Evolutionary conservation across 2,888 invertebrate species (phyloP).

Genomic region (Eristalis tenax): DNA sequence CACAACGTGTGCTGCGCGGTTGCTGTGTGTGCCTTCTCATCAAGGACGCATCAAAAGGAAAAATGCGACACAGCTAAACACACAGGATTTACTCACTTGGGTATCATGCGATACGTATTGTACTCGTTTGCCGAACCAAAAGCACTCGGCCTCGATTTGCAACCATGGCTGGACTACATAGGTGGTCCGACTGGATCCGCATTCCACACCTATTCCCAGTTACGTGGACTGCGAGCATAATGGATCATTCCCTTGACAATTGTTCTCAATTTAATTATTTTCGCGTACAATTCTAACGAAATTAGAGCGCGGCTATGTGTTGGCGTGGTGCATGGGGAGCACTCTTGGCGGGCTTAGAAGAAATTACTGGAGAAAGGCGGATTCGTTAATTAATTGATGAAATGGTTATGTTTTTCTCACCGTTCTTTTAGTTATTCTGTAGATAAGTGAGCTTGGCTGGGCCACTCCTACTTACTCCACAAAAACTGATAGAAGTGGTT

Average conservation of each 20-base stretch:
- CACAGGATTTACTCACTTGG: constrained; percentile 6
- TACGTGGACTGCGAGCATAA: constrained; percentile 28
- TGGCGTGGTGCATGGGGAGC: background rate
- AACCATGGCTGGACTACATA: background rate
- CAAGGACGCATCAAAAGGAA: constrained; percentile 17
- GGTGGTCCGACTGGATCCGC: constrained; percentile 27
- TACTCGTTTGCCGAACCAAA: constrained; percentile 9
- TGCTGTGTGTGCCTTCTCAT: background rate
- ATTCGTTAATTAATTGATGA: background rate
- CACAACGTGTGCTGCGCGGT: constrained; percentile 12
- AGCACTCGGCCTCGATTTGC: background rate
- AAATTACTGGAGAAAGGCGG: background rate
- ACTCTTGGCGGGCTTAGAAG: background rate
- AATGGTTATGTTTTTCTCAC: background rate
- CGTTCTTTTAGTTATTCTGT: background rate
- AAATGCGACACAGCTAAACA: background rate
- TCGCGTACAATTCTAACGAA: constrained; percentile 20
- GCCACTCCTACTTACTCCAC: too few relatives aligned
- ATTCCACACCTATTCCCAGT: constrained; percentile 52
- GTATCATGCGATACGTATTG: constrained; percentile 19
- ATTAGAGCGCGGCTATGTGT: background rate
- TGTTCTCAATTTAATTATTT: constrained; percentile 47
- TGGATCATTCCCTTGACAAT: constrained; percentile 51
- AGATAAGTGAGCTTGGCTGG: too few relatives aligned
- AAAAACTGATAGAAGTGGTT: too few relatives aligned